Base-by-base conservation (phyloP, 2,888 invertebrate genomes). In the Apodemia hepburni region DNA sequence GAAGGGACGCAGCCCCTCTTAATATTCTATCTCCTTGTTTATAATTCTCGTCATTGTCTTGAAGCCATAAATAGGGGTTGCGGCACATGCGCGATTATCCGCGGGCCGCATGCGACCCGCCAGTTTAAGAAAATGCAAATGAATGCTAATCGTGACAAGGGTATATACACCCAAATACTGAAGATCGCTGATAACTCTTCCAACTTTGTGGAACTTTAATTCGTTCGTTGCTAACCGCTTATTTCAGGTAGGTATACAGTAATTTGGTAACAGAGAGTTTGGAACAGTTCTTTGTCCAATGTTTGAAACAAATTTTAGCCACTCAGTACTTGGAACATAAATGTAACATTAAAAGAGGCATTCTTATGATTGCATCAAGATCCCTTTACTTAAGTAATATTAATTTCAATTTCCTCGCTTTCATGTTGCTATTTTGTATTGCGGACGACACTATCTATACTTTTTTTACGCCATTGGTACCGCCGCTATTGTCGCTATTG, bases 111-210 rank as follows among this genome's bases (percentile, higher is more conserved):
- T 22, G 65, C 63, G 51, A 42, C 63, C 61, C 58, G 63, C 60
- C 64, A 60, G 67, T 68, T 72, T 66, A 69, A 78, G 76, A 73
- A 77, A 76, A 79, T 81, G 77, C 76, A 77, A 80, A 81, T 80
- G 69, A 77, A 78, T 78, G 77, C 64, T 73, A 79, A 79, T 77
- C 66, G 65, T 63, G 69, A 61, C 69, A 68, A 71, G 68, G 73
- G 74, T 71, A 70, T 71, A 70, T 71, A 70, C 66, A 17, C 2
- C 57, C 57, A 11, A 27, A 35, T 27, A 27, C 57, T 42, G 8
- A 22, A 22, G 42, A 15, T 22, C 58, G 45, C 18, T 18, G 58
- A 47, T 58, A 58, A 51, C n/a, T 33, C 29, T n/a, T 12, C 45
- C n/a, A 35, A 58, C 58, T 61, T n/a, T 27, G 42, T 61, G 54